Conservation (phyloP, 2,797 vertebrate genomes). For the Sarcoramphus papa region DNA sequence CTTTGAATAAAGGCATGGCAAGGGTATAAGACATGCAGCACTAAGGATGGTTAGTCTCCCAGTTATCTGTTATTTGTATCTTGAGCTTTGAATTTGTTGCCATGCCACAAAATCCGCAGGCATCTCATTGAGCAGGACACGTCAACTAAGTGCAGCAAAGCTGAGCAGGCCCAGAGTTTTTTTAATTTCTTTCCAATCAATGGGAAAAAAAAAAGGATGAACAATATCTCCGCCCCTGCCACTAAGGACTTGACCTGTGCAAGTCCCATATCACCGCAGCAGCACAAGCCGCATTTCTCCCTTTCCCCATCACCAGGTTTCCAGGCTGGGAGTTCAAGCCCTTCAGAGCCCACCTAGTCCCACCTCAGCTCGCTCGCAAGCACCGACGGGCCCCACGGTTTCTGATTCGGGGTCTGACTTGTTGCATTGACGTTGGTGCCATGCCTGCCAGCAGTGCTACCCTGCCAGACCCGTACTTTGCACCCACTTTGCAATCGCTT, state of each 20-base stretch:
- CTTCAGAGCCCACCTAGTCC: background rate
- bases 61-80: background rate
- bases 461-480: background rate
- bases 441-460: background rate
- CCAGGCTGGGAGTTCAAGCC: background rate
- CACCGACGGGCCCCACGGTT: background rate
- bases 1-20: background rate
- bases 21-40: background rate
- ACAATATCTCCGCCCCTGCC: background rate
- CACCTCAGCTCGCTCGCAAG: background rate
- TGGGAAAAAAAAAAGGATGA: background rate
- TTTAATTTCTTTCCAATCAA: background rate
- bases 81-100: background rate
- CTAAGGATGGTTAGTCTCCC: background rate
- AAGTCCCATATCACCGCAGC: background rate
- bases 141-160: background rate
- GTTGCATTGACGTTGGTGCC: background rate
- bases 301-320: background rate
- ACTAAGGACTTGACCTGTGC: background rate
- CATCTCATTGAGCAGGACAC: background rate
- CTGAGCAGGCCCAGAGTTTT: background rate
- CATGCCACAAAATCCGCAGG: background rate
- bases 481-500: background rate
- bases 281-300: background rate
- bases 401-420: background rate